Base-by-base conservation (phyloP, 2,888 invertebrate genomes). In the Macaria liturata region DNA sequence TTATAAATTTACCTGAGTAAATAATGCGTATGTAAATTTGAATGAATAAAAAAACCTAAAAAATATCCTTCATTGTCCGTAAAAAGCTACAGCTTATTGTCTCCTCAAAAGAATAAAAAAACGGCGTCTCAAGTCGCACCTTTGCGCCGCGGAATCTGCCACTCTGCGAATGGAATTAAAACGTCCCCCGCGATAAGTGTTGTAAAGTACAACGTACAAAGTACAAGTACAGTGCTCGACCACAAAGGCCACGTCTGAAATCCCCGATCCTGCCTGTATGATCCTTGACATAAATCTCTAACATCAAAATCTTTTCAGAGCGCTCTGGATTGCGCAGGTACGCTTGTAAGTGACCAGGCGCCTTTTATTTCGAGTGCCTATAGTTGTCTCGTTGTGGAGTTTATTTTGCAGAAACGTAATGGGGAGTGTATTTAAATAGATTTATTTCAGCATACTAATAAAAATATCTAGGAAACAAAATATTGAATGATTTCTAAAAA, bases 251-350 rank as follows among this genome's bases (percentile, higher is more conserved):
- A 85, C 86, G 77, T 83, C 86, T 87, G 85, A 87, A 90, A 88
- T 86, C 87, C 86, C 81, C 85, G 87, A 89, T 88, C 86, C 84
- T 67, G 77, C 72, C 82, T 89, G 80, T 90, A 90, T 91, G 90
- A 88, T 90, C 89, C 91, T 91, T 91, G 91, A 91, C 91, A 90
- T 89, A 88, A 91, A 91, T 91, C 90, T 89, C 89, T 87, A 88
- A 90, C 89, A 86, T 91, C 90, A 91, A 90, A 37, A 90, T 91
- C 91, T 91, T 90, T 90, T 89, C 88, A 84, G 84, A 80, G 81
- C 78, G 81, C 90, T 90, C 88, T 31, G 43, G 43, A 87, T 83
- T 86, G 83, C 84, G 80, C 68, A 70, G 74, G 74, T 69, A 71
- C 74, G 68, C 65, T 73, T 68, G 53, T 55, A 61, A 61, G 57